Evolutionary conservation across 2,888 invertebrate species (phyloP).

Genomic region (Phyto melanocephala): DNA sequence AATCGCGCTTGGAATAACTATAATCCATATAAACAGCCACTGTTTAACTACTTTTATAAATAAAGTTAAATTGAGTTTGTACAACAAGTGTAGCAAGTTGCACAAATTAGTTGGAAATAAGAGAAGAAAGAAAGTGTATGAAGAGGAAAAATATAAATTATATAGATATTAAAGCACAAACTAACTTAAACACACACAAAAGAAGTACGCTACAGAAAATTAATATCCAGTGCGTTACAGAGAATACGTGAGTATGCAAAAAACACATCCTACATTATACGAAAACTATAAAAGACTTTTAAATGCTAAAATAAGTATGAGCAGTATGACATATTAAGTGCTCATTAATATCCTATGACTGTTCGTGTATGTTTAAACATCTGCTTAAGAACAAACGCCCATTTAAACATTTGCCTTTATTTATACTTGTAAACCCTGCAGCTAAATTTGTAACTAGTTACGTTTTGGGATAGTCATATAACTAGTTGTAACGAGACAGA

Average conservation of each 20-base stretch:
- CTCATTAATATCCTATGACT: conserved; percentile 49
- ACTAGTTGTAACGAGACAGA: no score
- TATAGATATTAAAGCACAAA: background rate
- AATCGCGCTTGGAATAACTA: conserved; percentile 48
- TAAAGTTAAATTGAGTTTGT: conserved; percentile 58
- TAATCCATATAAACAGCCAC: conserved; percentile 51
- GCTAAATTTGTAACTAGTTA: no score
- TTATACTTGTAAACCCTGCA: no score
- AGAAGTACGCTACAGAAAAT: conserved; percentile 26
- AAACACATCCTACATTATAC: background rate
- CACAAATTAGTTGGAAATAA: conserved; percentile 1
- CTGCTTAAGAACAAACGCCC: background rate
- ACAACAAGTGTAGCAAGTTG: background rate
- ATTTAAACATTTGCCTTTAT: background rate
- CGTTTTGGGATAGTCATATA: no score
- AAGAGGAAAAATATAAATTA: background rate
- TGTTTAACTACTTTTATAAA: conserved; percentile 37
- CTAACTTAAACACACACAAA: background rate
- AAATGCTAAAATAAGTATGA: background rate
- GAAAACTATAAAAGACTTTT: background rate
- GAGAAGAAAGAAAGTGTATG: background rate
- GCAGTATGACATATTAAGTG: conserved; percentile 54
- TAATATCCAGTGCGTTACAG: background rate
- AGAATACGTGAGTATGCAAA: background rate
- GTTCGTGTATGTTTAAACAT: background rate